phyloP scores from a whole-genome alignment of 92 coral and sea anemone species.

The Plumapathes pennacea region DNA sequence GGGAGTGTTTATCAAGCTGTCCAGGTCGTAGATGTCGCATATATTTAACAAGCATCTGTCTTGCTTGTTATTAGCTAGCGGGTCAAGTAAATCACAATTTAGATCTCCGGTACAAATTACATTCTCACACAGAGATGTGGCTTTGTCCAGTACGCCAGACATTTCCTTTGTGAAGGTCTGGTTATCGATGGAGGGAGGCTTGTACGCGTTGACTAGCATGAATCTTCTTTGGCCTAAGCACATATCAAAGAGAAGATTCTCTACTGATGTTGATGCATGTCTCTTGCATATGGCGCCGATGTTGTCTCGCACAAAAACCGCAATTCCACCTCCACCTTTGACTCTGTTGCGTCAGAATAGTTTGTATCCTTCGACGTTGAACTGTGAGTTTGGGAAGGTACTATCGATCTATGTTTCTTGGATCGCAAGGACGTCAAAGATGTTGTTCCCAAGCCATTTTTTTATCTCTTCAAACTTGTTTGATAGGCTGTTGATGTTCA shows the following conservation, averaged over 20 bases:
- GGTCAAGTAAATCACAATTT: slow-evolving; percentile 16
- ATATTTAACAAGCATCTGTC: slow-evolving; percentile 21
- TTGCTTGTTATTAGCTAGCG: slow-evolving; percentile 12
- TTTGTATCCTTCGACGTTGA: slow-evolving; percentile 28
- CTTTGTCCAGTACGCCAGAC: slow-evolving; percentile 21
- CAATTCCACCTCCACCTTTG: slow-evolving; percentile 37
- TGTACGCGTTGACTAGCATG: slow-evolving; percentile 41
- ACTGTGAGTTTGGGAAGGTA: slow-evolving; percentile 46
- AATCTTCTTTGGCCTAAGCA: too few relatives aligned
- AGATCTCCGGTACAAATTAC: slow-evolving; percentile 29
- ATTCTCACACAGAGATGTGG: slow-evolving; percentile 5
- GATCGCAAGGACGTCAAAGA: slow-evolving; percentile 22
- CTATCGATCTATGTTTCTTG: slow-evolving; percentile 33
- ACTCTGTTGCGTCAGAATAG: slow-evolving; percentile 30
- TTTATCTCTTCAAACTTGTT: slow-evolving; percentile 36
- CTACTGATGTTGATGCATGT: too few relatives aligned
- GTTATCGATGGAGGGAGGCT: slow-evolving; percentile 41
- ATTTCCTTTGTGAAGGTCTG: slow-evolving; percentile 19
- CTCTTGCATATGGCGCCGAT: too few relatives aligned
- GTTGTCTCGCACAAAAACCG: too few relatives aligned
- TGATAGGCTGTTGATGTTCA: slow-evolving; percentile 29
- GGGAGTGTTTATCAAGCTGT: slow-evolving; percentile 14
- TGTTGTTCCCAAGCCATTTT: slow-evolving; percentile 14
- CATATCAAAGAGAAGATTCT: too few relatives aligned
- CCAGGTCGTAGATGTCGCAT: slow-evolving; percentile 22